Conservation (phyloP, 1,140 invertebrate genomes). For the Amyelois transitella region DNA sequence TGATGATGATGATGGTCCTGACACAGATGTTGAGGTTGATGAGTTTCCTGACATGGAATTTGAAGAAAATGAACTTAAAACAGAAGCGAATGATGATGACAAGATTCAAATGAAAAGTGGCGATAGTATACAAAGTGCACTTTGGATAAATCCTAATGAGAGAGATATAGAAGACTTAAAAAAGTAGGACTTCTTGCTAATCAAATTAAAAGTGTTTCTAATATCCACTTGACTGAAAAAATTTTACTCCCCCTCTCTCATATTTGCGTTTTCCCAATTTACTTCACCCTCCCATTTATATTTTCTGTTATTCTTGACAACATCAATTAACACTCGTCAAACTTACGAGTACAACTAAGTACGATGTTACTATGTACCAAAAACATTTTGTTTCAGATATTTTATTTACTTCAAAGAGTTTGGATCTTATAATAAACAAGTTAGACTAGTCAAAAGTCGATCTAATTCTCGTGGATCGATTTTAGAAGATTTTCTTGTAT, state of each 20-base stretch:
- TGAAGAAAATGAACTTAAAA: slow-evolving; percentile 47
- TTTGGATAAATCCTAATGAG: slow-evolving; percentile 63
- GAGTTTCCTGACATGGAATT: slow-evolving; percentile 51
- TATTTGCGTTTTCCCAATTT: too few relatives aligned
- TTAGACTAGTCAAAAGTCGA: slow-evolving; percentile 59
- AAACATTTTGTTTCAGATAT: slow-evolving; percentile 65
- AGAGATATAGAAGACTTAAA: slow-evolving; percentile 74
- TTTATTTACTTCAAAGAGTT: slow-evolving; percentile 75
- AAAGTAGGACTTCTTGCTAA: slow-evolving; percentile 38
- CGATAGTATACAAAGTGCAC: slow-evolving; percentile 51
- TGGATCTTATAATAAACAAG: slow-evolving; percentile 69
- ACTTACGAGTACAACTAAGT: too few relatives aligned
- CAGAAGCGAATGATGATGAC: slow-evolving; percentile 34
- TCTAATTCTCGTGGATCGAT: slow-evolving; percentile 65
- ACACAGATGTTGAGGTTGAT: slow-evolving; percentile 49
- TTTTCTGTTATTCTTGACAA: too few relatives aligned
- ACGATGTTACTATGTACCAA: too few relatives aligned
- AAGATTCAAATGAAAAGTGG: slow-evolving; percentile 42
- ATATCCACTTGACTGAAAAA: too few relatives aligned
- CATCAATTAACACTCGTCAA: too few relatives aligned
- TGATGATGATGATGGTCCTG: slow-evolving; percentile 37
- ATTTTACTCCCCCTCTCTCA: too few relatives aligned
- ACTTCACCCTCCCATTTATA: too few relatives aligned
- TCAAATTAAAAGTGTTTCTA: slow-evolving; percentile 4
- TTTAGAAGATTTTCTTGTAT: slow-evolving; percentile 49